Base-by-base conservation (phyloP, 2,888 invertebrate genomes). In the Caenorhabditis plicata region DNA sequence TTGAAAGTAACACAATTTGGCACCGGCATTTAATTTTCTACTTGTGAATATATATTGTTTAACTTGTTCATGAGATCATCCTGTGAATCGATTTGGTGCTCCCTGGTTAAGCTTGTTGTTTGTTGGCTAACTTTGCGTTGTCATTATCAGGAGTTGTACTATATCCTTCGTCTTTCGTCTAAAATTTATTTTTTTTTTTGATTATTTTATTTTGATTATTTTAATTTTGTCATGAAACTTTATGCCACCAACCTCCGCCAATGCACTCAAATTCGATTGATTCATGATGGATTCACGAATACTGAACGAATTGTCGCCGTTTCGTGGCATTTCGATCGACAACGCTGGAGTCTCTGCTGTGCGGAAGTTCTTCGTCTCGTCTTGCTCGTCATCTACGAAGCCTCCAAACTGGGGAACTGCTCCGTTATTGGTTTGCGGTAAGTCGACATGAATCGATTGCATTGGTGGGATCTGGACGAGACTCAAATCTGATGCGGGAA, bases 361-460 rank as follows among this genome's bases (percentile, higher is more conserved):
- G 15, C 61, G 54, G 15, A 61, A 61, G 36, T 61, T 61, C 31
- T 61, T 61, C 23, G 46, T 61, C 44, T 61, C 61, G 22, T 61
- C 61, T 26, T 54, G 43, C 32, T 61, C 61, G 3, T 54, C 54
- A 32, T 60, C 60, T 25, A 46, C 42, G 8, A 35, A 33, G 8
- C 22, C 35, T 3, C 17, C 45, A 17, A 36, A 45, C 29, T 22
- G 11, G 15, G 20, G 19, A 25, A 23, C 15, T 27, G 45, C 19
- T 25, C 23, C 3, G 33, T 5, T 3, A 40, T 17, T 22, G 29
- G 17, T 17, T 23, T n/a, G 15, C 25, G 35, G 33, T 22, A 44
- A 19, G 9, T 44, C 44, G 2, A 44, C 25, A n/a, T 27, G 9
- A 15, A 44, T 33, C 4, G 33, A n/a, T 26, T 23, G 39, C 17